A percentile compares a stretch with the other conserved stretches of the same genome.
These are phyloP conservation scores for Mactromeris polynyma DNA, from an alignment of 2,888 invertebrate species.

Conservation along the genomic window DNA sequence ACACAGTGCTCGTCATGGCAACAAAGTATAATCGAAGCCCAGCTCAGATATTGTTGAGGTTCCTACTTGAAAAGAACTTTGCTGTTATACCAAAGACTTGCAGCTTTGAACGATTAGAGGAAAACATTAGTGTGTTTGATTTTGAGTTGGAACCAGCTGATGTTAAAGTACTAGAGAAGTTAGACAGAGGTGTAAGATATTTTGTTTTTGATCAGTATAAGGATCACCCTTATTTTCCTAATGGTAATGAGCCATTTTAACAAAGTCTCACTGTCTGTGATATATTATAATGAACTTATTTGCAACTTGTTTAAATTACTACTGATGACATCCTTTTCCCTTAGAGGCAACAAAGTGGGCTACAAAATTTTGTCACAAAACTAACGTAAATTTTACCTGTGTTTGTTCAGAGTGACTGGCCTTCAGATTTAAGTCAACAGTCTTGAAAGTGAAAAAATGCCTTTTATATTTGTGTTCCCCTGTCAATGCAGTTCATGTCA, in stretches of 20 bases:
- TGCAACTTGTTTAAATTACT: no score
- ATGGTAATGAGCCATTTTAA: conserved; percentile 66
- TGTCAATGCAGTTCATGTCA: no score
- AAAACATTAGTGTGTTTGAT: conserved; percentile 77
- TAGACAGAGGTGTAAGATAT: conserved; percentile 73
- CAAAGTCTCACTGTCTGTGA: no score
- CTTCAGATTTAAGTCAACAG: no score
- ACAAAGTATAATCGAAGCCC: conserved; percentile 71
- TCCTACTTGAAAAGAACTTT: conserved; percentile 75
- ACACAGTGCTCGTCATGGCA: conserved; percentile 73
- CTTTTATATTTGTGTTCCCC: no score
- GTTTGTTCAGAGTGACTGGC: no score
- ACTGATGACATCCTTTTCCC: not conserved
- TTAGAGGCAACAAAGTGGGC: not conserved
- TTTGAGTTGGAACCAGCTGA: conserved; percentile 72
- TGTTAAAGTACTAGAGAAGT: conserved; percentile 57
- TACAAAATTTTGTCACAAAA: no score
- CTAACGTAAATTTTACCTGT: no score
- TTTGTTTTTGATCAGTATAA: conserved; percentile 74
- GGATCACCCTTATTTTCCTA: conserved; percentile 75
- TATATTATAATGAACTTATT: no score
- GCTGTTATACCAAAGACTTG: conserved; percentile 79
- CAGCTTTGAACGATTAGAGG: conserved; percentile 71
- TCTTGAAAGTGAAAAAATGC: no score
- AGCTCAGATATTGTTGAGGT: conserved; percentile 79